These are phyloP conservation scores for Loxodonta africana DNA, from an alignment of 2,113 vertebrate genomes.

Conservation along the genomic window DNA sequence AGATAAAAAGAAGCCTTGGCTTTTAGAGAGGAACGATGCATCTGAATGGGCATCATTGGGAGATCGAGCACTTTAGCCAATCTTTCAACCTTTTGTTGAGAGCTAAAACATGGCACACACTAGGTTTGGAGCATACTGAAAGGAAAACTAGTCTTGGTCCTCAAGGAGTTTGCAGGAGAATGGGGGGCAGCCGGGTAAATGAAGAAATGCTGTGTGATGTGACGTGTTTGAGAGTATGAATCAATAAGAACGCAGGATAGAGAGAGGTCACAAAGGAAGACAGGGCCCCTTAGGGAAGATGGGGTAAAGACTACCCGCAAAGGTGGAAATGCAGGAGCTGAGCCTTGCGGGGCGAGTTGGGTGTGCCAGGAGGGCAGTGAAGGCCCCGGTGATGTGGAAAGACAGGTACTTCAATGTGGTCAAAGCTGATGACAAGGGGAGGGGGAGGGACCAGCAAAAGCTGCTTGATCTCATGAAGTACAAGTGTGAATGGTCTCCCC, in stretches of 20 bases:
- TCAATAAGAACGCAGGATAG: background rate
- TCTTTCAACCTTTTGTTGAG: background rate
- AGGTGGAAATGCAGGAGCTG: background rate
- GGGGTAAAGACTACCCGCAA: background rate
- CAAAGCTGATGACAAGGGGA: background rate
- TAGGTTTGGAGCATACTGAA: background rate
- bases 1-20: background rate
- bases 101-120: background rate
- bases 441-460: too few relatives aligned
- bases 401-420: background rate
- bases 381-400: too few relatives aligned
- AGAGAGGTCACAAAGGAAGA: background rate
- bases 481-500: background rate
- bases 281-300: background rate
- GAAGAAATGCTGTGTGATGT: background rate
- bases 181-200: fast-evolving
- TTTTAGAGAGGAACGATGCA: background rate
- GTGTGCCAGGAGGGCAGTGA: background rate
- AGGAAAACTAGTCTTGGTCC: background rate
- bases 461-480: background rate
- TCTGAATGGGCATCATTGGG: too few relatives aligned
- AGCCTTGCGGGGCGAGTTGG: background rate
- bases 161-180: background rate
- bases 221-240: too few relatives aligned
- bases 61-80: background rate